Evolutionary conservation across 2,113 vertebrate species (phyloP).

Genomic region (Pteronura brasiliensis): DNA sequence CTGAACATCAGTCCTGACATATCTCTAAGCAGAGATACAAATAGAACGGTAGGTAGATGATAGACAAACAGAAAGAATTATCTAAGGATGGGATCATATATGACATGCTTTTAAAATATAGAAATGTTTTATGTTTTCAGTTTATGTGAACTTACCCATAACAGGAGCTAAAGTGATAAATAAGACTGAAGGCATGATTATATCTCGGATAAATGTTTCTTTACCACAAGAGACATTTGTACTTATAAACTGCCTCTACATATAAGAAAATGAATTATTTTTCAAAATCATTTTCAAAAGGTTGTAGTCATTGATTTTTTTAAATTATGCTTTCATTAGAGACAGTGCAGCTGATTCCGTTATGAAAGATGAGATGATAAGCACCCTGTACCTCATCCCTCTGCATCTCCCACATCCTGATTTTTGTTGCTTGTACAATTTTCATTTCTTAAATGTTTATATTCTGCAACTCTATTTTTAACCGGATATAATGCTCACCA

Average conservation of each 20-base stretch:
- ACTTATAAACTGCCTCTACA: not conserved
- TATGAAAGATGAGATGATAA: not conserved
- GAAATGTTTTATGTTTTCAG: not conserved
- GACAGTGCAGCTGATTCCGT: accelerated
- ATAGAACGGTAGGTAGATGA: too few species aligned
- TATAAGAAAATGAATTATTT: not conserved
- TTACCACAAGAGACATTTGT: not conserved
- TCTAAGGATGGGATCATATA: not conserved
- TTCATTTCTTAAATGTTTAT: not conserved
- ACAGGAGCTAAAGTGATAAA: not conserved
- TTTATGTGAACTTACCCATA: not conserved
- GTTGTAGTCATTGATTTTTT: not conserved
- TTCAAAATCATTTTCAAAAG: not conserved
- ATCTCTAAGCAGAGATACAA: not conserved
- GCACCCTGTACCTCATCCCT: accelerated
- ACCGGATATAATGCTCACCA: accelerated
- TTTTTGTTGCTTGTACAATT: accelerated
- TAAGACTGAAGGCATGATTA: not conserved
- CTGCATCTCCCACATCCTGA: not conserved
- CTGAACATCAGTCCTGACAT: too few species aligned
- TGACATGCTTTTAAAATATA: not conserved
- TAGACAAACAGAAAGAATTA: not conserved
- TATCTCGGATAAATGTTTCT: not conserved
- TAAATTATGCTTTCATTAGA: not conserved
- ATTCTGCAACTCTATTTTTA: not conserved